Evolutionary conservation across 2,888 invertebrate genomes (phyloP).

Genomic region (Macrosoma leucophasiata): DNA sequence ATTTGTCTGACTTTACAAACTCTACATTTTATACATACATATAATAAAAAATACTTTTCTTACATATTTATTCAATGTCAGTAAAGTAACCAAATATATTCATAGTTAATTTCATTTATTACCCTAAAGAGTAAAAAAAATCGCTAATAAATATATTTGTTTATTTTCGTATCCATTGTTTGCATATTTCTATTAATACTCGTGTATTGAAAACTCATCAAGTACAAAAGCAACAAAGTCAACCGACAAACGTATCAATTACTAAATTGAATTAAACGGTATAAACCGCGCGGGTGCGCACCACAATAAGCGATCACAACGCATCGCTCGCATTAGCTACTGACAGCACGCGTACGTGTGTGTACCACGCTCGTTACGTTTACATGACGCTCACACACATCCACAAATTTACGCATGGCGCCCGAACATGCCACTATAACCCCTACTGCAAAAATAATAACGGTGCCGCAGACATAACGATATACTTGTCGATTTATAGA

Average conservation of each 20-base stretch:
- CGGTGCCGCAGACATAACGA: constrained; percentile 32
- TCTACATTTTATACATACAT: too few species aligned
- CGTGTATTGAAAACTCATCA: too few species aligned
- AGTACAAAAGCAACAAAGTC: constrained; percentile 43
- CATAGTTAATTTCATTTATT: too few species aligned
- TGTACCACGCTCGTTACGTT: constrained; percentile 69
- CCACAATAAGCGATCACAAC: constrained; percentile 70
- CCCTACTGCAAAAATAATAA: constrained; percentile 36
- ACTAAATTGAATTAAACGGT: constrained; percentile 74
- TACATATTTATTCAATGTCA: too few species aligned
- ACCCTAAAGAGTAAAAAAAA: too few species aligned
- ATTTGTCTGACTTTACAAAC: too few species aligned
- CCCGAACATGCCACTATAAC: constrained; percentile 38
- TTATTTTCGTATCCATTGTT: too few species aligned
- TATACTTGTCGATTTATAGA: constrained; percentile 49
- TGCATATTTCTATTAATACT: too few species aligned
- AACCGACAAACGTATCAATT: constrained; percentile 70
- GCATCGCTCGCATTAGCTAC: constrained; percentile 73
- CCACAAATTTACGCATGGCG: constrained; percentile 42
- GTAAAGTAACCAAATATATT: too few species aligned
- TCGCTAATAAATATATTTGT: too few species aligned
- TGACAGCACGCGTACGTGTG: constrained; percentile 63
- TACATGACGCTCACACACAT: constrained; percentile 67
- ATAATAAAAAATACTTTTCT: too few species aligned
- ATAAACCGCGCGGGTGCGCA: constrained; percentile 63